Base-by-base conservation (phyloP, 2,113 vertebrate genomes). In the Atherinomorus stipes region DNA sequence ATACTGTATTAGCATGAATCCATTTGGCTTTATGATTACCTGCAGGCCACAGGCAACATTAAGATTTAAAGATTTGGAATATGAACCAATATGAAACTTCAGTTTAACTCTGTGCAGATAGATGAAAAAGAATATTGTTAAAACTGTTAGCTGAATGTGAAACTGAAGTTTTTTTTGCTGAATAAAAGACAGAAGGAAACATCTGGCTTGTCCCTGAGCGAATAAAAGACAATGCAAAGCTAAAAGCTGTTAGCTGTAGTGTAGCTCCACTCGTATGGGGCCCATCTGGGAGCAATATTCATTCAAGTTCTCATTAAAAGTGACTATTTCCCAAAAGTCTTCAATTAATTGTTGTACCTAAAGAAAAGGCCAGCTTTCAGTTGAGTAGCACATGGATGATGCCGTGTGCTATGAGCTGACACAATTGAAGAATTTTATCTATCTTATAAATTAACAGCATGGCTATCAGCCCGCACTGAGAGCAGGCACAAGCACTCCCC, bases 401-500 rank as follows among this genome's bases (percentile, higher is more conserved):
- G 21, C 57, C 51, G 42, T 16, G 37, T 44, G 23, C 34, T 44
- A 40, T 67, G 44, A 64, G 63, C 74, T 9, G 75, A 70, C 83
- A 88, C 86, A 89, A 88, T 80, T 86, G 85, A 90, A 61, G 67
- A 86, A 77, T 92, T 92, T 88, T 90, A 90, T 90, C 74, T 88
- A 52, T 53, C 83, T 87, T 89, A 91, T 91, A 94, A 94, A 92
- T 92, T 89, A 93, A 87, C 70, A 68, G 68, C 53, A 12, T 66
- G 65, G 68, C 74, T 80, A 74, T 45, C 44, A 78, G 65, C 68
- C 62, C 59, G 70, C 67, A 37, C 72, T 65, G 28, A 74, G 79
- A 86, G 88, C 89, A 83, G 87, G 85, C 87, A 84, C 78, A 90
- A 93, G 88, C 62, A 89, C 86, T 90, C 93, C 93, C 92, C 44